Conservation (phyloP, 2,113 vertebrate species). For the Crypturellus undulatus region DNA sequence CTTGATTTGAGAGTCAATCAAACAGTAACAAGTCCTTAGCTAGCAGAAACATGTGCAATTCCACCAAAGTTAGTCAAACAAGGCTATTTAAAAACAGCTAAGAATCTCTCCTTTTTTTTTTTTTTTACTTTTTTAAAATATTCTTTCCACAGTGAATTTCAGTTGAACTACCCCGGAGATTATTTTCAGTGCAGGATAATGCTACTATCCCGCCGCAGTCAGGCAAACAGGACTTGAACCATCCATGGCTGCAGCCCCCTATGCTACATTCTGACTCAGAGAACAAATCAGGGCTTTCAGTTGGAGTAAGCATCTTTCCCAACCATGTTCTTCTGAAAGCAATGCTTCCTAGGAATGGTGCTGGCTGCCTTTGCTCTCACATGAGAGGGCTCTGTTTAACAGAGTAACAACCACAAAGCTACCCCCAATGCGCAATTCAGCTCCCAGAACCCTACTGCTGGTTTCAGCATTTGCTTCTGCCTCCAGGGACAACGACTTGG, state of each 20-base stretch:
- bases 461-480: not conserved
- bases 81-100: not conserved
- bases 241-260: fast-evolving
- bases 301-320: fast-evolving
- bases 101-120: not conserved
- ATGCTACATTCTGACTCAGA: not conserved
- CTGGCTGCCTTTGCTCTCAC: not conserved
- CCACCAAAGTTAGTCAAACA: not conserved
- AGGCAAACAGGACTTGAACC: not conserved
- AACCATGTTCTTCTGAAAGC: fast-evolving
- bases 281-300: not conserved
- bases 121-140: not conserved
- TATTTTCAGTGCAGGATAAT: not conserved
- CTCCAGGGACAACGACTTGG: not conserved
- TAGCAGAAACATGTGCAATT: not conserved
- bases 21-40: not conserved
- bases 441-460: not conserved
- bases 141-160: not conserved
- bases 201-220: not conserved
- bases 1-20: not conserved
- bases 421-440: not conserved
- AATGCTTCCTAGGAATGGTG: fast-evolving
- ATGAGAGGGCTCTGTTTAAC: not conserved
- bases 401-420: not conserved
- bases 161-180: not conserved